Conservation (phyloP, 2,113 vertebrate genomes). For the Trogon melanurus region DNA sequence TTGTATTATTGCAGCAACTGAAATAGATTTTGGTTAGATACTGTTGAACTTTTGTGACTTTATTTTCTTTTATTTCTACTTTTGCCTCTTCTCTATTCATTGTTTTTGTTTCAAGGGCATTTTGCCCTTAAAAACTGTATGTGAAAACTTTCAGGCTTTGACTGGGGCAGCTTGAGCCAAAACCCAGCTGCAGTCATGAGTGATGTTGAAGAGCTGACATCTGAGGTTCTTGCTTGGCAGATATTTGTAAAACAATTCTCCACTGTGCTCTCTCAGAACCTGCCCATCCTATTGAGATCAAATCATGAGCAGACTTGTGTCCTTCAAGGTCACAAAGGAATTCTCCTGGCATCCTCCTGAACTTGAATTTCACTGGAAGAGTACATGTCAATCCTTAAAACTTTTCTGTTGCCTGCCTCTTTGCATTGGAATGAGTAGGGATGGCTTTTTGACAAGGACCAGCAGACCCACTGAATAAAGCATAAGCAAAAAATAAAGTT, state of each 20-base stretch:
- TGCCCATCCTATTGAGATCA: accelerated
- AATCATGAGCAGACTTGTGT: neutral
- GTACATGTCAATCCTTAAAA: neutral
- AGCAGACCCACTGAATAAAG: neutral
- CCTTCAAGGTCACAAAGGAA: neutral
- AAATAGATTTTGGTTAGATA: neutral
- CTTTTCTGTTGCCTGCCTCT: neutral
- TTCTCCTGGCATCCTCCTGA: neutral
- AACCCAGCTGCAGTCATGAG: neutral
- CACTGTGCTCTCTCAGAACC: neutral
- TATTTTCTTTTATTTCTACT: neutral
- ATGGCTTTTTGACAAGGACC: neutral
- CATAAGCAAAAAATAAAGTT: neutral
- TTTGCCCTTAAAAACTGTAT: neutral
- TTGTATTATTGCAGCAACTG: neutral
- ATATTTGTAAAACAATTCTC: neutral
- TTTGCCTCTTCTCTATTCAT: neutral
- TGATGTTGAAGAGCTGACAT: neutral
- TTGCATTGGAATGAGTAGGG: no score
- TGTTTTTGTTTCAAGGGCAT: neutral
- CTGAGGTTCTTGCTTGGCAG: neutral
- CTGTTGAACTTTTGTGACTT: neutral
- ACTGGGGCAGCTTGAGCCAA: neutral
- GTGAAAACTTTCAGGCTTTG: neutral
- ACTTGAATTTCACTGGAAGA: neutral